Percentiles rank a stretch among this genome's conserved stretches.
Evolutionary conservation across 2,113 vertebrate genomes (phyloP).

Genomic region (Hypocryptadius cinnamomeus): DNA sequence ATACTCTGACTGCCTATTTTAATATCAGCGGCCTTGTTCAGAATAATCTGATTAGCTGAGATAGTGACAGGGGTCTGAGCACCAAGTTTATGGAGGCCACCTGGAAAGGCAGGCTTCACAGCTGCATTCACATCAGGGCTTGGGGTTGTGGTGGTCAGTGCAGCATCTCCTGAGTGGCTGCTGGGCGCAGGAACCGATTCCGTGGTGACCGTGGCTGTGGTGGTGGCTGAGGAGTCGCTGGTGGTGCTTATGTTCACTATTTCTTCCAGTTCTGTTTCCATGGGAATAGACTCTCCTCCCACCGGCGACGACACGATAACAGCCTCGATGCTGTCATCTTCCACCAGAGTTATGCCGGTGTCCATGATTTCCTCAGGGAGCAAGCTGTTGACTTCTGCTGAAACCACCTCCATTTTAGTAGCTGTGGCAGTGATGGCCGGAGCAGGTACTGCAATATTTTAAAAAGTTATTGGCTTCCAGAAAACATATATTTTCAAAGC

Average conservation of each 20-base stretch:
- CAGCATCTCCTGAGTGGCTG: slow-evolving; percentile 65
- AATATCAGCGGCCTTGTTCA: slow-evolving; percentile 85
- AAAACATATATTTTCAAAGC: neutral
- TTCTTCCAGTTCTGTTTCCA: slow-evolving; percentile 81
- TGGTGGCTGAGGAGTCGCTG: slow-evolving; percentile 36
- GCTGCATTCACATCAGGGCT: slow-evolving; percentile 68
- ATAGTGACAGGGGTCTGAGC: slow-evolving; percentile 81
- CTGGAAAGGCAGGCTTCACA: slow-evolving; percentile 71
- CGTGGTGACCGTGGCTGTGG: slow-evolving; percentile 34
- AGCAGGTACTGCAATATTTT: slow-evolving; percentile 61
- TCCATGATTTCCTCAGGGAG: slow-evolving; percentile 99
- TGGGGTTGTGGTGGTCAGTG: slow-evolving; percentile 53
- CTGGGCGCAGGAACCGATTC: slow-evolving; percentile 66
- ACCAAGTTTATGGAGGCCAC: slow-evolving; percentile 82
- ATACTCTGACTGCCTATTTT: slow-evolving; percentile 78
- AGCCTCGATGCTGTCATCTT: slow-evolving; percentile 82
- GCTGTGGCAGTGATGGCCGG: slow-evolving; percentile 31
- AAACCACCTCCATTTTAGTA: slow-evolving; percentile 90
- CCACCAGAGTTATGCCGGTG: slow-evolving; percentile 84
- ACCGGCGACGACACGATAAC: slow-evolving; percentile 76
- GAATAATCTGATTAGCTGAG: slow-evolving; percentile 88
- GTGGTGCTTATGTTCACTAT: slow-evolving; percentile 71
- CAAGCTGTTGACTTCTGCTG: slow-evolving; percentile 94
- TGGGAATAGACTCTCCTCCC: slow-evolving; percentile 79
- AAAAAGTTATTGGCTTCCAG: slow-evolving; percentile 6